Evolutionary conservation across 2,797 vertebrate species (phyloP), one percentile per base, ranked within the genome.

Genomic region (Acestrorhynchus altus): DNA sequence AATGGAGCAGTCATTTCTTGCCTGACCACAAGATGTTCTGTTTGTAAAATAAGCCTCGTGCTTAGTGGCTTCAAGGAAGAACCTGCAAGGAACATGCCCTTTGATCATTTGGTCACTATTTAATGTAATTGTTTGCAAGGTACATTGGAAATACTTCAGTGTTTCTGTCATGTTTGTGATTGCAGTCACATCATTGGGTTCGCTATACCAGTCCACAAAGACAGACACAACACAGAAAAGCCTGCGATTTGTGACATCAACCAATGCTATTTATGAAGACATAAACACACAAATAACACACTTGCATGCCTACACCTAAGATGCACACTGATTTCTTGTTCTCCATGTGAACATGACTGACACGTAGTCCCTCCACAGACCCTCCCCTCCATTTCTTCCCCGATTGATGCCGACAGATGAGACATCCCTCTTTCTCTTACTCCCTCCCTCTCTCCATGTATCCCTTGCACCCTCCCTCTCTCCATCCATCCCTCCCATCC

Each of bases 351-450:
- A 68, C 64, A 42, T 69, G 78, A 78, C 80, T 84, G 74, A 79
- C 77, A 84, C 73, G 47, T 75, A 63, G 72, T 72, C 61, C 79
- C 64, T 75, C 47, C 74, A 76, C 46, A 77, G 74, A 83, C 78
- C 84, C 86, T 81, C 86, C 83, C 84, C 77, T 81, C 74, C 74
- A 83, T 81, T 84, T 76, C 82, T 64, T 74, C 78, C 65, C 76
- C 85, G 83, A 87, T 85, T 83, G 84, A 88, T 86, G 81, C 79
- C 84, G 80, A 79, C 83, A 81, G 77, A 79, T 80, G 83, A 85
- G 81, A 66, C 83, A 52, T 82, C 79, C 80, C 81, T 79, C 77
- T 78, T 60, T 59, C 51, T 80, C 39, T 52, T 57, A 56, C 61
- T 72, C 64, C 31, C 70, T 64, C 77, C 64, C 64, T 51, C 63